Evolutionary conservation across 1,140 invertebrate species (phyloP), one percentile per base, ranked within the genome.

Genomic region (Drosophila tristis): DNA sequence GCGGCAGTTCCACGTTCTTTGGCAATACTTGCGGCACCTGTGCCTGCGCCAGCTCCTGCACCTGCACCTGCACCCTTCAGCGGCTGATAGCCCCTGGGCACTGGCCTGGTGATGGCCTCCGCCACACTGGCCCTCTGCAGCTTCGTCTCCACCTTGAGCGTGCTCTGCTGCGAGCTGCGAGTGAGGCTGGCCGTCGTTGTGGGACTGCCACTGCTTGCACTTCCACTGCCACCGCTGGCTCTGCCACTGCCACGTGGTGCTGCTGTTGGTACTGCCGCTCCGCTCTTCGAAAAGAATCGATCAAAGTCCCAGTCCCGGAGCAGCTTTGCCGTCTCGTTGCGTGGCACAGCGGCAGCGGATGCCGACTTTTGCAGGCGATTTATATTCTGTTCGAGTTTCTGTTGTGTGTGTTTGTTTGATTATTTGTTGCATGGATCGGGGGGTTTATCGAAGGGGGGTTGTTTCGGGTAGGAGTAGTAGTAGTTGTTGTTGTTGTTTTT

Each of bases 271-370:
- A 9, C 1, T 20, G 20, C 20, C 20, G 35, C 4, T 31, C 31
- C 31, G 11, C 51, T 73, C 59, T 93, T 94, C 78, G 96, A 95
- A 91, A 97, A 96, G 93, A 97, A 96, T 91, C 95, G 94, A 70
- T 95, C 95, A 92, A 97, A 95, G 92, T 97, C 95, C 96, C 96
- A 97, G 71, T 97, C 96, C 92, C 96, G 95, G 50, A 97, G 93
- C 31, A 97, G 93, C 9, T 67, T 82, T 6, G 53, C 55, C 16
- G 80, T 85, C 31, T 77, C 60, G 25, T 47, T 75, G 2, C 42
- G 78, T n/a, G 75, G 60, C 44, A 53, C 61, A 48, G 48, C 74
- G 31, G 90, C 90, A 53, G 89, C 89, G 48, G 89, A 90, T 48
- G 91, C 85, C n/a, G 86, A 91, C 77, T 91, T 91, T 92, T 91